A percentile compares a stretch with the other conserved stretches of the same genome.
phyloP scores from a whole-genome alignment of 1,140 invertebrate genomes.

The Plodia interpunctella region DNA sequence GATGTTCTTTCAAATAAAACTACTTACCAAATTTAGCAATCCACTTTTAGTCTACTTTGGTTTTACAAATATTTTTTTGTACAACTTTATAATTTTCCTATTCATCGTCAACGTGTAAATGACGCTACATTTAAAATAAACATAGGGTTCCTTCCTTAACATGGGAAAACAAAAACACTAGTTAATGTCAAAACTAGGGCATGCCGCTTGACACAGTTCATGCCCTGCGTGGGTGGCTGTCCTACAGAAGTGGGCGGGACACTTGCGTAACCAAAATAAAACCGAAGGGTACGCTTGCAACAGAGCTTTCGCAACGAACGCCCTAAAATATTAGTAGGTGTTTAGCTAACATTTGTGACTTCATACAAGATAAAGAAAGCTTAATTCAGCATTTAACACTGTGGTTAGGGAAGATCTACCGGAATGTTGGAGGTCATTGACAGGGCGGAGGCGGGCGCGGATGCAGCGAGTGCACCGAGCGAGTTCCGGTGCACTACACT shows the following conservation, averaged over 20 bases:
- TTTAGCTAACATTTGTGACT: slow-evolving; percentile 14
- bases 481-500: slow-evolving; percentile 70
- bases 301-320: slow-evolving; percentile 50
- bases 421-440: slow-evolving; percentile 61
- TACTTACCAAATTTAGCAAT: too few relatives aligned
- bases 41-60: too few relatives aligned
- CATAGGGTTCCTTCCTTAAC: slow-evolving; percentile 9
- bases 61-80: too few relatives aligned
- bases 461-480: slow-evolving; percentile 70
- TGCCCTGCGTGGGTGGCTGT: slow-evolving; percentile 55
- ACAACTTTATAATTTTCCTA: too few relatives aligned
- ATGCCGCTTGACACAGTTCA: slow-evolving; percentile 61
- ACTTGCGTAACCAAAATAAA: slow-evolving; percentile 62
- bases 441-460: slow-evolving; percentile 57
- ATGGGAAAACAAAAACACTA: slow-evolving; percentile 38
- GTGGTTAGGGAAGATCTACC: too few relatives aligned
- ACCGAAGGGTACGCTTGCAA: slow-evolving; percentile 63
- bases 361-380: too few relatives aligned
- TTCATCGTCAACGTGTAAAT: too few relatives aligned
- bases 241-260: slow-evolving; percentile 58
- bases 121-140: too few relatives aligned
- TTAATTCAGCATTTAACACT: too few relatives aligned
- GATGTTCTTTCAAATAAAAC: too few relatives aligned
- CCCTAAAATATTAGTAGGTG: slow-evolving; percentile 33
- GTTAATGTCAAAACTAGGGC: slow-evolving; percentile 54